Conservation (phyloP, 64 coral and sea anemone genomes). For the Platygyra sinensis region DNA sequence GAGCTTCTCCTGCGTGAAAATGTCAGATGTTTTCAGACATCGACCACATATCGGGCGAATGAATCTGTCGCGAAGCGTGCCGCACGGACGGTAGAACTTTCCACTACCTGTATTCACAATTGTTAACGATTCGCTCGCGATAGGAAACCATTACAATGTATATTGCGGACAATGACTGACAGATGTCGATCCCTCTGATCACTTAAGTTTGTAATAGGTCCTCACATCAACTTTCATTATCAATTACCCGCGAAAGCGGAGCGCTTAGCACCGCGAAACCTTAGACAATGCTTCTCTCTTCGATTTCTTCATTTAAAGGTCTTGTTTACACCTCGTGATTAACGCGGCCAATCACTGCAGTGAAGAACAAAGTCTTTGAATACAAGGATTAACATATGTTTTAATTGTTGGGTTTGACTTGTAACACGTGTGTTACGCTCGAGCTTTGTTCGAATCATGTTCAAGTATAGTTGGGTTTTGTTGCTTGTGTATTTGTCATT, state of each 20-base stretch:
- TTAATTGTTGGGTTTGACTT: slow-evolving; percentile 19
- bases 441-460: slow-evolving; percentile 24
- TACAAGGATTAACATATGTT: slow-evolving; percentile 28
- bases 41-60: slow-evolving; percentile 13
- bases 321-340: slow-evolving; percentile 5
- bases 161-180: slow-evolving; percentile 29
- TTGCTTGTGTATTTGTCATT: slow-evolving; percentile 24
- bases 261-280: slow-evolving; percentile 31
- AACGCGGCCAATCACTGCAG: neutral
- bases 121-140: neutral
- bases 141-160: slow-evolving; percentile 26
- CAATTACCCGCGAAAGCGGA: slow-evolving; percentile 16
- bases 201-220: slow-evolving; percentile 4
- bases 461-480: slow-evolving; percentile 21
- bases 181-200: slow-evolving; percentile 34
- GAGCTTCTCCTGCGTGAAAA: neutral
- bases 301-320: neutral
- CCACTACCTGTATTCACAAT: slow-evolving; percentile 3
- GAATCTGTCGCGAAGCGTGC: slow-evolving; percentile 12
- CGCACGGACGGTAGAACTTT: neutral
- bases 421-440: slow-evolving; percentile 28
- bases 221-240: slow-evolving; percentile 9
- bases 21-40: slow-evolving; percentile 20
- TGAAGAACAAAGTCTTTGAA: slow-evolving; percentile 20
- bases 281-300: slow-evolving; percentile 12